Percentiles rank a stretch among this genome's conserved stretches.
phyloP scores from a whole-genome alignment of 2,797 vertebrate genomes.

The Psittacula echo region DNA sequence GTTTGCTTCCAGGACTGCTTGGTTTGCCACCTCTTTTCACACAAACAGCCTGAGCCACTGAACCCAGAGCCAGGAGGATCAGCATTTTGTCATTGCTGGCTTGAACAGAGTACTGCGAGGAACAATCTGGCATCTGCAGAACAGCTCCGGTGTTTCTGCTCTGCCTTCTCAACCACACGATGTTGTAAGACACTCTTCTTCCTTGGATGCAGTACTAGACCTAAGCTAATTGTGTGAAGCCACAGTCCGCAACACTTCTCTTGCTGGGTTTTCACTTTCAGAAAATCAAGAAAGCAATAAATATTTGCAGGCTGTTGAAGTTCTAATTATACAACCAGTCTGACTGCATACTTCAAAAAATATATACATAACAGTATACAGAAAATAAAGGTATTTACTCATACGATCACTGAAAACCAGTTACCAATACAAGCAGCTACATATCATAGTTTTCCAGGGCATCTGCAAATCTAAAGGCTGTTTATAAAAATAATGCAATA shows the following conservation, averaged over 20 bases:
- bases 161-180: neutral
- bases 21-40: neutral
- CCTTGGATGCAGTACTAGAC: neutral
- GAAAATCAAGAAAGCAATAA: neutral
- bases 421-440: neutral
- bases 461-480: neutral
- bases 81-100: neutral
- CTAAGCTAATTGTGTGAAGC: neutral
- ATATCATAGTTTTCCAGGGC: neutral
- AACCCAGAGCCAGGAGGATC: neutral
- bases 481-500: neutral
- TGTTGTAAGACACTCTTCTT: rapidly evolving
- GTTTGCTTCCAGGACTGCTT: neutral
- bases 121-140: slow-evolving; percentile 2
- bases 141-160: neutral
- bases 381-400: neutral
- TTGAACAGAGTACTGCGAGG: neutral
- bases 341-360: neutral
- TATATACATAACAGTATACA: neutral
- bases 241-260: neutral
- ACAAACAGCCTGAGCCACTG: neutral
- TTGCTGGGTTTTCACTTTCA: neutral
- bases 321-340: neutral
- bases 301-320: neutral
- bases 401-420: neutral